Evolutionary conservation across 2,113 vertebrate species (phyloP).

Genomic region (Gymnorhina tibicen): DNA sequence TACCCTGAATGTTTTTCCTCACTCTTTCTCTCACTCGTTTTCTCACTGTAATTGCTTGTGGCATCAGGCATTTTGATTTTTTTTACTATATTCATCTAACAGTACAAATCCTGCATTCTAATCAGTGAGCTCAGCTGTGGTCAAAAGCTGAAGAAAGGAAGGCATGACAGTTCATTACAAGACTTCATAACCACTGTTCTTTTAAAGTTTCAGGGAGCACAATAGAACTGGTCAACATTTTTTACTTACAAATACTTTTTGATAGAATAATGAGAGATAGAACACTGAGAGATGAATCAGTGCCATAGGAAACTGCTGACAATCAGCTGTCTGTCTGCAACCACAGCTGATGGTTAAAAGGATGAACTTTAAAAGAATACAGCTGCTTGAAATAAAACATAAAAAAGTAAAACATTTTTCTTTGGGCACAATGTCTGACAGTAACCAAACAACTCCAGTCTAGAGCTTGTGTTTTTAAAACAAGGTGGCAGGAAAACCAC

Average conservation of each 20-base stretch:
- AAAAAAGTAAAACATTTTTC: neutral
- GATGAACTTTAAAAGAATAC: conserved; percentile 8
- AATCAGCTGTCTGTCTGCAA: neutral
- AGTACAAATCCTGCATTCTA: neutral
- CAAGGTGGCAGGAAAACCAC: neutral
- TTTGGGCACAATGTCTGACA: neutral
- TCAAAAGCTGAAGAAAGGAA: neutral
- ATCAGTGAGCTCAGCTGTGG: neutral
- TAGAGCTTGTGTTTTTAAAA: conserved; percentile 14
- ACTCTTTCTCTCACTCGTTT: neutral
- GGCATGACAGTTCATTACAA: neutral
- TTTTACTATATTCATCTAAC: neutral
- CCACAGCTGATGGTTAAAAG: neutral
- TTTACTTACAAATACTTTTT: neutral
- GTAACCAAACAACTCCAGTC: neutral
- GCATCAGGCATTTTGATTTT: neutral
- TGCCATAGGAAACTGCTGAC: neutral
- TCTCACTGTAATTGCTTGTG: neutral
- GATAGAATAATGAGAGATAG: conserved; percentile 2
- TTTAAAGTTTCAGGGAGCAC: neutral
- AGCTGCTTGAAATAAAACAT: neutral
- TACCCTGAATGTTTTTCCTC: neutral
- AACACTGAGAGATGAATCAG: neutral
- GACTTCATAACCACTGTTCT: neutral
- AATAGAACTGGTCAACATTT: neutral